phyloP scores from a whole-genome alignment of 2,113 vertebrate genomes.

The Tragulus kanchil region DNA sequence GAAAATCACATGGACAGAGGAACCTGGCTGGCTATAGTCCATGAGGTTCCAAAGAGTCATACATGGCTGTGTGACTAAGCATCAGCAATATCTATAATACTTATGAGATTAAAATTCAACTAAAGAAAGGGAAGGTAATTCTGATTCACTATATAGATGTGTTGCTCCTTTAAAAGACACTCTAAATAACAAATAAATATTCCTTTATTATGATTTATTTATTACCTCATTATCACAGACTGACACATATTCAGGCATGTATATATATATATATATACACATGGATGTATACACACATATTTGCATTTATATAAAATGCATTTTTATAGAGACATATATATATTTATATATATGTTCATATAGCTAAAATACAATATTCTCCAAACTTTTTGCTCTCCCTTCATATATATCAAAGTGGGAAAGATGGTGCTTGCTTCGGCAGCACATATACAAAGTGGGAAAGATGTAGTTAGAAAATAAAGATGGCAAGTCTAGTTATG shows the following conservation, averaged over 20 bases:
- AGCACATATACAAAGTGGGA: neutral
- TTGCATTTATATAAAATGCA: neutral
- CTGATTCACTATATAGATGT: neutral
- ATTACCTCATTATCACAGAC: neutral
- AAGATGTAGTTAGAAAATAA: constrained; percentile 8
- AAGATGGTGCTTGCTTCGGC: neutral
- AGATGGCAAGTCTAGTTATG: neutral
- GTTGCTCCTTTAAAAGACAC: neutral
- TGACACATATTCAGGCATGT: neutral
- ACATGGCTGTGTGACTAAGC: neutral
- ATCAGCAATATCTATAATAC: neutral
- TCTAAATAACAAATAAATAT: neutral
- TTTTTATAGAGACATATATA: neutral
- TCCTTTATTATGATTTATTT: neutral
- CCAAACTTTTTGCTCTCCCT: neutral
- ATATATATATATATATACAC: neutral
- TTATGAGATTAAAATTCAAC: neutral
- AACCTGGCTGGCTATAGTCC: neutral
- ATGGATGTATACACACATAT: neutral
- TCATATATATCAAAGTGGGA: neutral
- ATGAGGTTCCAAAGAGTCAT: neutral
- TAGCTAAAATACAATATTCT: neutral
- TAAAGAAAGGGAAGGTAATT: neutral
- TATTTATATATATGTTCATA: neutral
- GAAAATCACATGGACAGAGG: neutral